Base-by-base conservation (phyloP, 2,888 invertebrate genomes). In the Hirtodrosophila alboralis region DNA sequence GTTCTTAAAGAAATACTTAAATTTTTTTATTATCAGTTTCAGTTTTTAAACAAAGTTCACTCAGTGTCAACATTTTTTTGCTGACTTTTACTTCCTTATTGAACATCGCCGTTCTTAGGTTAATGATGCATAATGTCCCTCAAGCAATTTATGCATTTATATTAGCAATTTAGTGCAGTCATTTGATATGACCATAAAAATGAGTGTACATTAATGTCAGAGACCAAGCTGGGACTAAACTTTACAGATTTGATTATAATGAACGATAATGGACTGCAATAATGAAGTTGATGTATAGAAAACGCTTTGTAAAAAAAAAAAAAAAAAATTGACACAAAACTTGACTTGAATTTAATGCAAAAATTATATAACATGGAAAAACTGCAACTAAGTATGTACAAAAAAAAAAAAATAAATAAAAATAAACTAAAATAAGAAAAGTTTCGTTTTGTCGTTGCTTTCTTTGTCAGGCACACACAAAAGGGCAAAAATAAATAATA, bases 101-200 rank as follows among this genome's bases (percentile, higher is more conserved):
- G 14, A 34, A 27, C 31, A 12, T 27, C n/a, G n/a, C 26, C 30
- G 23, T 23, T 52, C 26, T 31, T 16, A 45, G 48, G 21, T 43
- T 41, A 57, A 70, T 57, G 48, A 64, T 30, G 33, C 41, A 40
- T 64, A 45, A 37, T 44, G 38, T 37, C 51, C 26, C 31, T 36
- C n/a, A 27, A 30, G 36, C 38, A 34, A 49, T 51, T 62, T 54
- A 43, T 70, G 44, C 58, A 59, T 36, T 65, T 74, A 13, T 45
- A 57, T 53, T 43, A 34, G 43, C 56, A 33, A 53, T 62, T 76
- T 64, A 51, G 60, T 57, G 41, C 52, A 40, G 27, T 37, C 60
- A 78, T 65, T n/a, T 53, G 75, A 78, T 61, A 38, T 41, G 49
- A 31, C 40, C 54, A 43, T 71, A 38, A 65, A 75, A 63, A 43